Base-by-base conservation (phyloP, 1,140 invertebrate species). In the Zaprionus kolodkinae region DNA sequence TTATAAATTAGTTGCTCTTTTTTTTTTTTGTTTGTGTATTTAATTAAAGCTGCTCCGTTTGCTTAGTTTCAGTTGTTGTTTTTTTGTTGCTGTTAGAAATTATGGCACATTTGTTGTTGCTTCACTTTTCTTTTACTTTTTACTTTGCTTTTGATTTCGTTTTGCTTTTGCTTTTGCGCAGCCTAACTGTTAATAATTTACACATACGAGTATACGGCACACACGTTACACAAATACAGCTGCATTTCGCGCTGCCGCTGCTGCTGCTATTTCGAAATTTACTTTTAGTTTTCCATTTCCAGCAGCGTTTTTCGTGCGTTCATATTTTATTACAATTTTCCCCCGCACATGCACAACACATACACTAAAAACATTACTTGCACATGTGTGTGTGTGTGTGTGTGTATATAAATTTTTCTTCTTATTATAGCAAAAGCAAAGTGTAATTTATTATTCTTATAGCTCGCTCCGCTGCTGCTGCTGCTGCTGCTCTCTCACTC, bases 401-500 rank as follows among this genome's bases (percentile, higher is more conserved):
- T 88, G 67, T 74, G 66, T 75, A 68, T 88, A 89, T 90, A 85
- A 90, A 90, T 90, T 85, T 90, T 89, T 89, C 78, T 78, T 81
- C 85, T 89, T 89, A 89, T 89, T 89, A 89, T 89, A 90, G 86
- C 86, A 89, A 89, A 89, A 90, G 85, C 86, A 89, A 89, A 90
- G 87, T 90, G 86, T 90, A 90, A 90, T 90, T 90, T 90, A 90
- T 90, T 90, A 90, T 91, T 91, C 87, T 91, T 91, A 90, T 91
- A 87, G 86, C 86, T 88, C 57, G 83, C 84, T 87, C 73, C 60
- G 81, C 67, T 71, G 48, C 48, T 45, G 71, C 64, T 68, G 59
- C 59, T 54, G 35, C 21, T 33, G 55, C 45, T 72, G 43, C n/a
- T 56, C 66, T 57, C 33, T 38, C 56, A 52, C 35, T 70, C 13